Conservation (phyloP, 2,888 invertebrate species). For the Drosophila maculinotata region DNA sequence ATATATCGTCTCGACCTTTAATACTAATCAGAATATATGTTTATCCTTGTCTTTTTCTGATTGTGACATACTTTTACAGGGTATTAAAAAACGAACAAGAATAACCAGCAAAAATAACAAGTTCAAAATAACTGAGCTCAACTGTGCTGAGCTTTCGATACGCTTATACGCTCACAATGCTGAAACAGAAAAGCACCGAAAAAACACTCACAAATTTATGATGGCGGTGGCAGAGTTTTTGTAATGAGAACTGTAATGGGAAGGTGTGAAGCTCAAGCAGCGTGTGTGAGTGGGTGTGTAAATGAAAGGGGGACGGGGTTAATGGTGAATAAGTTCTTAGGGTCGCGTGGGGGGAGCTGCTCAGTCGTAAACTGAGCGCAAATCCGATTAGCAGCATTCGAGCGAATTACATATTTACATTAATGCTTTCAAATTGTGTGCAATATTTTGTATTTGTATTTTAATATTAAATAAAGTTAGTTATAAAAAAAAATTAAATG, state of each 20-base stretch:
- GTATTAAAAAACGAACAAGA: no score
- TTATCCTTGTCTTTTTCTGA: no score
- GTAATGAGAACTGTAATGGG: constrained; percentile 41
- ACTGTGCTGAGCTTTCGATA: constrained; percentile 47
- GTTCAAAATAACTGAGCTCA: constrained; percentile 46
- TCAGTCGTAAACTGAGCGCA: constrained; percentile 25
- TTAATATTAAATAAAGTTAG: no score
- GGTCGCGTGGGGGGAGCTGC: constrained; percentile 38
- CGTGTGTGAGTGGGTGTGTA: neutral
- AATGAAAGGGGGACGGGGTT: no score
- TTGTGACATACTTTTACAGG: neutral
- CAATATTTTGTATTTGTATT: no score
- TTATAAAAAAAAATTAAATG: no score
- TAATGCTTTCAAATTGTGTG: constrained; percentile 25
- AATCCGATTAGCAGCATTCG: constrained; percentile 25
- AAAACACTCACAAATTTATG: constrained; percentile 31
- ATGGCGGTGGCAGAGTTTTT: constrained; percentile 46
- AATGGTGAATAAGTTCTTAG: constrained; percentile 4
- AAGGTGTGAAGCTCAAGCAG: constrained; percentile 14
- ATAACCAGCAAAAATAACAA: constrained; percentile 33
- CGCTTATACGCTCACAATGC: constrained; percentile 31
- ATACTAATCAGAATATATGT: no score
- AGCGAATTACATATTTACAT: constrained; percentile 25
- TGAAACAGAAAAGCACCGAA: constrained; percentile 19
- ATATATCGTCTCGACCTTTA: no score